phyloP scores from a whole-genome alignment of 2,888 invertebrate genomes.

The Boloria euphrosyne region DNA sequence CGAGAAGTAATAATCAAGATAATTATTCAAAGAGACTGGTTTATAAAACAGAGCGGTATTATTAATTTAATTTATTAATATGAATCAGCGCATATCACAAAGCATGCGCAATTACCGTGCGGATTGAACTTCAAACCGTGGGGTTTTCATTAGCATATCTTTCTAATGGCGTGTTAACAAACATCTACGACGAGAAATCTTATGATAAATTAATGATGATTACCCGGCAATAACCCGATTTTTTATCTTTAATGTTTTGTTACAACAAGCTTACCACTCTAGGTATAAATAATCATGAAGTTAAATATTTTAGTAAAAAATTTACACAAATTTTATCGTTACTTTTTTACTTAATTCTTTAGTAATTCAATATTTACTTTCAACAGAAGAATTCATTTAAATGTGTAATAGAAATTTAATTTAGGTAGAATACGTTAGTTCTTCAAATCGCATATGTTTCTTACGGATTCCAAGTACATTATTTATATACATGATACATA shows the following conservation, averaged over 20 bases:
- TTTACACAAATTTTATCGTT: no score
- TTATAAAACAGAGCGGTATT: slow-evolving; percentile 9
- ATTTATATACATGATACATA: no score
- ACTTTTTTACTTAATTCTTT: no score
- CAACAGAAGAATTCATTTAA: no score
- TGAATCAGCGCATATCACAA: slow-evolving; percentile 26
- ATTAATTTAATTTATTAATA: slow-evolving; percentile 16
- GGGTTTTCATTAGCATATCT: slow-evolving; percentile 20
- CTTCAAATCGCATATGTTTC: no score
- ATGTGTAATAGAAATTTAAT: no score
- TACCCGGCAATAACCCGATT: not conserved
- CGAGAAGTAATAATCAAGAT: not conserved
- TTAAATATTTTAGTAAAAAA: no score
- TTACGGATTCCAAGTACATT: no score
- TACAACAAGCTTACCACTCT: not conserved
- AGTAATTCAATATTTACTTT: no score
- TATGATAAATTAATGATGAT: not conserved
- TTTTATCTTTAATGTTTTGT: not conserved
- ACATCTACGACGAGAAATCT: slow-evolving; percentile 3
- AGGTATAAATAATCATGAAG: no score
- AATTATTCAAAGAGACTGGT: slow-evolving; percentile 1
- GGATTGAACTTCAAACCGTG: slow-evolving; percentile 19
- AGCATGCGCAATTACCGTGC: slow-evolving; percentile 38
- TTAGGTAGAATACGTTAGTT: no score
- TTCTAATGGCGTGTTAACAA: slow-evolving; percentile 15